Percentiles rank a stretch among this genome's conserved stretches.
Conservation (phyloP, 2,888 invertebrate genomes). For the Oegoconia quadripuncta region DNA sequence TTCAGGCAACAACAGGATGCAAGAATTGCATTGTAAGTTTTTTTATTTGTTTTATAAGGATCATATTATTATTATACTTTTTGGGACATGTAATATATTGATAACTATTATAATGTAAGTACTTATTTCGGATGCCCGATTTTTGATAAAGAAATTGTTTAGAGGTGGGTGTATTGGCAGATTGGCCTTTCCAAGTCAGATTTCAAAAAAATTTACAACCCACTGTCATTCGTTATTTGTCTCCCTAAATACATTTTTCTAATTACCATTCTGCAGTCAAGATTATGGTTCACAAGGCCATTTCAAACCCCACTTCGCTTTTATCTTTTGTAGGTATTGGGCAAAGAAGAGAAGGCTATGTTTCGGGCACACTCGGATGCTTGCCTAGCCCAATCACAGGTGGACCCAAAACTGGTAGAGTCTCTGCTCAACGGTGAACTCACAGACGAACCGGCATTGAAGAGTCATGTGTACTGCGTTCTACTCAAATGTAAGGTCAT, state of each 20-base stretch:
- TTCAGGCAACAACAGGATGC: conserved; percentile 54
- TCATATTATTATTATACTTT: conserved; percentile 21
- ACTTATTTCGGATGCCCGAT: too few relatives aligned
- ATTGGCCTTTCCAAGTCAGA: too few relatives aligned
- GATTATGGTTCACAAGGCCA: not conserved
- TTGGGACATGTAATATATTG: not conserved
- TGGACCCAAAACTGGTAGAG: conserved; percentile 35
- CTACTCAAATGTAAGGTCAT: conserved; percentile 63
- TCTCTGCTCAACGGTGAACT: conserved; percentile 48
- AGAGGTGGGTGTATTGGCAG: too few relatives aligned
- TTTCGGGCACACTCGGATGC: conserved; percentile 64
- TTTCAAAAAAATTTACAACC: too few relatives aligned
- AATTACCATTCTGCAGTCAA: not conserved
- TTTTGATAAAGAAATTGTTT: too few relatives aligned
- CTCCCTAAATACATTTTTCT: too few relatives aligned
- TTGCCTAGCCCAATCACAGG: conserved; percentile 45
- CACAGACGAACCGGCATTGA: conserved; percentile 39
- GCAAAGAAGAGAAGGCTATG: conserved; percentile 65
- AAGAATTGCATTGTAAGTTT: conserved; percentile 60
- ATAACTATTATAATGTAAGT: not conserved
- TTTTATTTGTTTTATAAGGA: not conserved
- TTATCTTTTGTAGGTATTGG: conserved; percentile 35
- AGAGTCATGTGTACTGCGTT: conserved; percentile 63
- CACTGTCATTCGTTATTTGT: too few relatives aligned
- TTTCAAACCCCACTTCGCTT: not conserved